phyloP scores from a whole-genome alignment of 2,113 vertebrate species.

The Serilophus lunatus region DNA sequence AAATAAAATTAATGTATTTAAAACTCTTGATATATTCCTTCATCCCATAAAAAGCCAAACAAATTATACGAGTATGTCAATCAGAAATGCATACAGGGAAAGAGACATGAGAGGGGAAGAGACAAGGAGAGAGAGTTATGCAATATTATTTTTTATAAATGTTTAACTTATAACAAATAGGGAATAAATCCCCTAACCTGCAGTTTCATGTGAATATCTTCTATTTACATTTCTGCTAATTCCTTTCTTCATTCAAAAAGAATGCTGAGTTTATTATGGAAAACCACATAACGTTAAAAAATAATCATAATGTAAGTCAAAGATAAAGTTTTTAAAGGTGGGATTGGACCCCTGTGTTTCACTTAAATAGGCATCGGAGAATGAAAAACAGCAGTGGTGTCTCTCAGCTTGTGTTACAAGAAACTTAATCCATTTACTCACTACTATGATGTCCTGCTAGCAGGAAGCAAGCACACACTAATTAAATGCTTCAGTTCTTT shows the following conservation, averaged over 20 bases:
- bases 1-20: slow-evolving; percentile 25
- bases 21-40: neutral
- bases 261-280: slow-evolving; percentile 42
- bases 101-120: neutral
- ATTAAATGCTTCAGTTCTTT: slow-evolving; percentile 62
- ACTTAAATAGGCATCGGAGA: slow-evolving; percentile 64
- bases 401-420: neutral
- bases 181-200: neutral
- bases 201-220: neutral
- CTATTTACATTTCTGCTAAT: slow-evolving; percentile 27
- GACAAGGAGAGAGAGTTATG: neutral
- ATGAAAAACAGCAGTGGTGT: slow-evolving; percentile 59
- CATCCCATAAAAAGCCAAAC: neutral
- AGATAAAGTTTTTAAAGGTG: slow-evolving; percentile 60
- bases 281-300: slow-evolving; percentile 59
- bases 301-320: slow-evolving; percentile 49
- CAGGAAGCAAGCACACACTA: slow-evolving; percentile 52
- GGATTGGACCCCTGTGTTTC: slow-evolving; percentile 47
- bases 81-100: neutral
- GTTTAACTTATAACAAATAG: neutral
- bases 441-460: slow-evolving; percentile 41
- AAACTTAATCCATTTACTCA: slow-evolving; percentile 67
- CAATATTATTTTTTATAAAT: neutral
- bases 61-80: neutral
- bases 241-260: slow-evolving; percentile 22